Percentiles rank a stretch among this genome's conserved stretches.
Conservation (phyloP, 2,113 vertebrate genomes). For the Urocitellus parryii region DNA sequence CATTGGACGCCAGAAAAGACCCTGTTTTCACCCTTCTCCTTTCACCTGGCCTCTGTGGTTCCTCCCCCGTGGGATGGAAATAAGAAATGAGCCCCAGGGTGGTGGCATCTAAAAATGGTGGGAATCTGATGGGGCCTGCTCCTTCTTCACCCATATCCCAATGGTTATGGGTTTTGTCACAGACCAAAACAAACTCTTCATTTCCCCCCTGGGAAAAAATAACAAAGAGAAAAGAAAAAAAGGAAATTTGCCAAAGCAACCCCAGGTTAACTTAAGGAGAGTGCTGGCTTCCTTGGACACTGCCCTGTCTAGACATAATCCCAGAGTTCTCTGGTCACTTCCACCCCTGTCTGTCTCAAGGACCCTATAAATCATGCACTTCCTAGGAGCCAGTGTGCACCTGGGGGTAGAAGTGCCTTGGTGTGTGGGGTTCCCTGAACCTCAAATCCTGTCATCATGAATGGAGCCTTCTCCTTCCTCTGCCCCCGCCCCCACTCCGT, state of each 20-base stretch:
- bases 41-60: neutral
- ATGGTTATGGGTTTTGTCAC: conserved; percentile 27
- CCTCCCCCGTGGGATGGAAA: neutral
- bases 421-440: neutral
- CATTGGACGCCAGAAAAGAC: neutral
- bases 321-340: neutral
- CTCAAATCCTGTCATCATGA: neutral
- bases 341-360: neutral
- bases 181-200: conserved; percentile 20
- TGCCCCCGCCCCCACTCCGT: rapidly evolving
- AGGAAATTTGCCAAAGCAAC: neutral
- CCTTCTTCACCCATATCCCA: neutral
- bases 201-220: neutral
- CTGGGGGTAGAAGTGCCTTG: too few species aligned
- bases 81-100: neutral
- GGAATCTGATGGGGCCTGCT: neutral
- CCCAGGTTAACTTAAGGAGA: conserved; percentile 31
- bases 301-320: conserved; percentile 45
- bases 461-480: neutral
- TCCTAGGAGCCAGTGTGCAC: neutral
- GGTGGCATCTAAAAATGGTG: too few species aligned
- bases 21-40: neutral
- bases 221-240: too few species aligned
- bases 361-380: neutral
- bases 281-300: neutral